phyloP scores from a whole-genome alignment of 2,888 invertebrate species.

The Dendrolimus pini region DNA sequence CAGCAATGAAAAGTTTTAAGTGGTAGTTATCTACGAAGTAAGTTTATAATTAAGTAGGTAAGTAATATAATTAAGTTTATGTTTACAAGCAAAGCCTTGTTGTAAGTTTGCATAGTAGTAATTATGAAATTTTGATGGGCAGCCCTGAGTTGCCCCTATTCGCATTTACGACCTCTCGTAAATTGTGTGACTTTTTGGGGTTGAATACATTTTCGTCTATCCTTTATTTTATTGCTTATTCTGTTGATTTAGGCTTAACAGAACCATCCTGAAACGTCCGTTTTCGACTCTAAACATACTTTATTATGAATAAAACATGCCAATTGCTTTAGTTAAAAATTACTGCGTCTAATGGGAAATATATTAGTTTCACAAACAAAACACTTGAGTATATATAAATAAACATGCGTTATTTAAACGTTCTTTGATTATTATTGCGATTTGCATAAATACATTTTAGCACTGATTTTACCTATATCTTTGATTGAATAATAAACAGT shows the following conservation, averaged over 20 bases:
- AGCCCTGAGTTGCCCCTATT: constrained; percentile 19
- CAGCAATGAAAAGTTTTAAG: too few relatives aligned
- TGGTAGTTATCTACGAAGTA: not conserved
- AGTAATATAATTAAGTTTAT: not conserved
- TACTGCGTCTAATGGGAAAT: too few relatives aligned
- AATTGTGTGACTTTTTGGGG: constrained; percentile 28
- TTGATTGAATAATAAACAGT: too few relatives aligned
- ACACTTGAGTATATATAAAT: too few relatives aligned
- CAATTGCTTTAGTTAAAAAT: too few relatives aligned
- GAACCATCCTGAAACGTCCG: constrained; percentile 12
- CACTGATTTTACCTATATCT: too few relatives aligned
- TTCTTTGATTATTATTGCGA: too few relatives aligned
- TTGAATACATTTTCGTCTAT: constrained; percentile 27
- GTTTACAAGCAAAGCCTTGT: not conserved
- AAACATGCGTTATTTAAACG: too few relatives aligned
- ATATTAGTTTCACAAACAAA: too few relatives aligned
- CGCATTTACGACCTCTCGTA: constrained; percentile 28
- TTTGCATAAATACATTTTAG: too few relatives aligned
- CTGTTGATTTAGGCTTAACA: constrained; percentile 27
- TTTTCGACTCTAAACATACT: too few relatives aligned
- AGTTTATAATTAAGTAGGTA: not conserved
- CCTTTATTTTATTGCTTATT: constrained; percentile 28
- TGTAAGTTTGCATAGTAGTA: constrained; percentile 5
- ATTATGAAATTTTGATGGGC: constrained; percentile 11
- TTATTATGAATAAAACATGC: too few relatives aligned